Conservation (phyloP, 2,888 invertebrate genomes). For the Pammene fasciana region DNA sequence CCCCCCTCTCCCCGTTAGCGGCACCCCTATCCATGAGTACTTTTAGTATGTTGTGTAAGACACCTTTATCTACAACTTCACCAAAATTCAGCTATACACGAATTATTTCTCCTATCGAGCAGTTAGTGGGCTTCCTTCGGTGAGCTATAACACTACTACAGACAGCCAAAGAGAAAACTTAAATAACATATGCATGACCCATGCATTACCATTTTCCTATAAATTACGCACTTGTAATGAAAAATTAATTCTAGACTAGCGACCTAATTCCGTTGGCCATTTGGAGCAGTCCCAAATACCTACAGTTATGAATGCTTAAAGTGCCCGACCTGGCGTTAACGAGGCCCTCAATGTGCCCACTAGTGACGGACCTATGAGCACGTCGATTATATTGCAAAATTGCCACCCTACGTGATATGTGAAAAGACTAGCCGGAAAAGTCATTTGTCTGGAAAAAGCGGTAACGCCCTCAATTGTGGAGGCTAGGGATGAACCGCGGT, state of each 20-base stretch:
- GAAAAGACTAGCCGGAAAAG: conserved; percentile 8
- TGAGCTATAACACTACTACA: background rate
- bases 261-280: conserved; percentile 35
- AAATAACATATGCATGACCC: conserved; percentile 19
- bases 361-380: conserved; percentile 29
- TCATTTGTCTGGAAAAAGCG: conserved; percentile 15
- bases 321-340: conserved; percentile 38
- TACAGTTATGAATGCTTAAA: conserved; percentile 41
- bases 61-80: too few relatives aligned
- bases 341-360: conserved; percentile 33
- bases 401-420: conserved; percentile 18
- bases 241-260: conserved; percentile 38
- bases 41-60: too few relatives aligned
- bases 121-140: too few relatives aligned
- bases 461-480: conserved; percentile 16
- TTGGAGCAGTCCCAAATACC: conserved; percentile 39
- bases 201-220: conserved; percentile 6
- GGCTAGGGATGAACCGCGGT: conserved; percentile 7
- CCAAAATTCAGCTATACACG: too few relatives aligned
- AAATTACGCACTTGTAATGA: conserved; percentile 26
- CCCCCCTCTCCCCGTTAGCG: too few relatives aligned
- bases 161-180: background rate
- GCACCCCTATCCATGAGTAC: too few relatives aligned
- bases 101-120: too few relatives aligned
- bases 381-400: conserved; percentile 24